phyloP scores from a whole-genome alignment of 2,888 invertebrate species.

The Apantesis nais region DNA sequence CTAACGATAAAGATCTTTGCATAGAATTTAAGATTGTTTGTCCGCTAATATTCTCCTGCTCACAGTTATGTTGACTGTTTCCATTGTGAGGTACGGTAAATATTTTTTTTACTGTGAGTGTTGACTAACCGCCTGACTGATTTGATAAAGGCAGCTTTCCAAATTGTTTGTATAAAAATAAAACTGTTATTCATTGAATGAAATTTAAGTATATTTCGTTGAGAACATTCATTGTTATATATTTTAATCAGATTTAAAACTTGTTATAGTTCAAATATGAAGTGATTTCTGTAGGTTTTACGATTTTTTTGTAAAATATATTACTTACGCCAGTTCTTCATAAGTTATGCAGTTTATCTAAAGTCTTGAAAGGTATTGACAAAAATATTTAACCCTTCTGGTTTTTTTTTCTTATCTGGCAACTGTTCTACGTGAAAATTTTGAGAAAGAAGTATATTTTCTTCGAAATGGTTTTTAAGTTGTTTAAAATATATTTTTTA shows the following conservation, averaged over 20 bases:
- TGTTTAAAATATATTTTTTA: too few species aligned
- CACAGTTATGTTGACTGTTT: background rate
- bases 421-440: background rate
- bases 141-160: background rate
- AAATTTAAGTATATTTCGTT: background rate
- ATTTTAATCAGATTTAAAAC: too few species aligned
- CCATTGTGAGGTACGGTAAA: background rate
- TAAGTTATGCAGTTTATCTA: background rate
- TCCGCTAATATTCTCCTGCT: background rate
- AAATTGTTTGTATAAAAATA: background rate
- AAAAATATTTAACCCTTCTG: background rate
- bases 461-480: too few species aligned
- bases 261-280: background rate
- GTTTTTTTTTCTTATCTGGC: background rate
- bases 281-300: background rate
- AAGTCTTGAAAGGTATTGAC: background rate
- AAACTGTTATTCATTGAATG: background rate
- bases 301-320: background rate
- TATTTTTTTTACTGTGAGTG: background rate
- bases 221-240: too few species aligned
- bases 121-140: background rate
- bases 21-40: background rate
- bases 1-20: constrained; percentile 1
- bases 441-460: background rate
- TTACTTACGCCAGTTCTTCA: background rate